A percentile compares a stretch with the other conserved stretches of the same genome.
Conservation (phyloP, 2,113 vertebrate species). For the Catharus minimus region DNA sequence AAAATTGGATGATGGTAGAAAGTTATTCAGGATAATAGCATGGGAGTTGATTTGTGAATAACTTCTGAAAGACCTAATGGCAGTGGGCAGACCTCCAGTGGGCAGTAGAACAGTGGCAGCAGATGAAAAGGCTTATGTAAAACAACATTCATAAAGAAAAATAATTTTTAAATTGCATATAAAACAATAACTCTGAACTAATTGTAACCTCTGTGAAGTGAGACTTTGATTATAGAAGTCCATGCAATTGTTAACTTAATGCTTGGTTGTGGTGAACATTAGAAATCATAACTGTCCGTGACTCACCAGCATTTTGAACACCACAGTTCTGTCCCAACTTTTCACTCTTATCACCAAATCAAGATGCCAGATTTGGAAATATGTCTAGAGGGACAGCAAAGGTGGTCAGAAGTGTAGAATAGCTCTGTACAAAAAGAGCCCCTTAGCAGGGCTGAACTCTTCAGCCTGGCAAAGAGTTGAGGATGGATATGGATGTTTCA, state of each 20-base stretch:
- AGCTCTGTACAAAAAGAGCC: background rate
- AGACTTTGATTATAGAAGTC: background rate
- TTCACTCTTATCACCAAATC: background rate
- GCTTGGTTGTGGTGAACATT: background rate
- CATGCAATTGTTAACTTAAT: background rate
- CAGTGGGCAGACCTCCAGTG: background rate
- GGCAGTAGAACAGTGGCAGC: background rate
- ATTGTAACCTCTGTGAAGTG: background rate
- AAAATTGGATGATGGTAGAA: background rate
- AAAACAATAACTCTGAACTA: background rate
- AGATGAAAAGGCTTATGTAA: background rate
- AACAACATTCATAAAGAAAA: background rate
- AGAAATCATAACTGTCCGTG: background rate
- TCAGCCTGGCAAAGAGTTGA: background rate
- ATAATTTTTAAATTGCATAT: background rate
- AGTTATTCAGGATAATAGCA: background rate
- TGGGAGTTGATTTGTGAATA: background rate
- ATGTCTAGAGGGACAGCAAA: background rate
- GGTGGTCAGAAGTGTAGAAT: background rate
- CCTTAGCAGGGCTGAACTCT: background rate
- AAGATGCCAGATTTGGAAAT: background rate
- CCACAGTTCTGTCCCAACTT: background rate
- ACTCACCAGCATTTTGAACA: background rate
- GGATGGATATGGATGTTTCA: rapidly evolving
- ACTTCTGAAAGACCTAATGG: background rate